Conservation (phyloP, 2,888 invertebrate genomes). For the Himalopsyche anomala region DNA sequence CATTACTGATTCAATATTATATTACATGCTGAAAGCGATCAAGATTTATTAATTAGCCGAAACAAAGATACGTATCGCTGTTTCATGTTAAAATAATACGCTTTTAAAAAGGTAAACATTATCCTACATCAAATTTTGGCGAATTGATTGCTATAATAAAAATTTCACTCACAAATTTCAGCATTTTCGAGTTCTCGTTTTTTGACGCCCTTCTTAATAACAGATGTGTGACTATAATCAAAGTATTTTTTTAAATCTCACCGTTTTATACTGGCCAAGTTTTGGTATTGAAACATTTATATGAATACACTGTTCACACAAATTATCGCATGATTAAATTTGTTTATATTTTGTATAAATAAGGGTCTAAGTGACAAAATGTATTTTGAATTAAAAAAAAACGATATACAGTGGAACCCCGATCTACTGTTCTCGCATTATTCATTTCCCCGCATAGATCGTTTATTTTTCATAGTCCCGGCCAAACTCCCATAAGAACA, state of each 20-base stretch:
- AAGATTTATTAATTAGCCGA: not conserved
- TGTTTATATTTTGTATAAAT: too few relatives aligned
- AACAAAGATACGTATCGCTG: not conserved
- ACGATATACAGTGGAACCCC: too few relatives aligned
- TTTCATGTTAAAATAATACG: not conserved
- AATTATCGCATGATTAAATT: not conserved
- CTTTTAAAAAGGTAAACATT: slow-evolving; percentile 14
- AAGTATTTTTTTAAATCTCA: slow-evolving; percentile 9
- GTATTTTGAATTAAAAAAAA: too few relatives aligned
- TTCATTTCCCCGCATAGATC: too few relatives aligned
- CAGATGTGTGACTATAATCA: not conserved
- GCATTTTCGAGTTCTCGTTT: not conserved
- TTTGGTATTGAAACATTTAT: not conserved
- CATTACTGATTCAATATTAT: too few relatives aligned
- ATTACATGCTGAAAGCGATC: too few relatives aligned
- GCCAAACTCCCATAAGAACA: too few relatives aligned
- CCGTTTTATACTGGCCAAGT: slow-evolving; percentile 25
- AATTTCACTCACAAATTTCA: slow-evolving; percentile 30
- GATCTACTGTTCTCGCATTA: too few relatives aligned
- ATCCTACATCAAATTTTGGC: not conserved
- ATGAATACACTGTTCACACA: not conserved
- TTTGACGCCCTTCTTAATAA: slow-evolving; percentile 27
- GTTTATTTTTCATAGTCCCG: too few relatives aligned
- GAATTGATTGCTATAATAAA: slow-evolving; percentile 28
- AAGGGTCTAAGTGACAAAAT: too few relatives aligned